Evolutionary conservation across 2,888 invertebrate species (phyloP).

Genomic region (Dinocampus coccinellae): DNA sequence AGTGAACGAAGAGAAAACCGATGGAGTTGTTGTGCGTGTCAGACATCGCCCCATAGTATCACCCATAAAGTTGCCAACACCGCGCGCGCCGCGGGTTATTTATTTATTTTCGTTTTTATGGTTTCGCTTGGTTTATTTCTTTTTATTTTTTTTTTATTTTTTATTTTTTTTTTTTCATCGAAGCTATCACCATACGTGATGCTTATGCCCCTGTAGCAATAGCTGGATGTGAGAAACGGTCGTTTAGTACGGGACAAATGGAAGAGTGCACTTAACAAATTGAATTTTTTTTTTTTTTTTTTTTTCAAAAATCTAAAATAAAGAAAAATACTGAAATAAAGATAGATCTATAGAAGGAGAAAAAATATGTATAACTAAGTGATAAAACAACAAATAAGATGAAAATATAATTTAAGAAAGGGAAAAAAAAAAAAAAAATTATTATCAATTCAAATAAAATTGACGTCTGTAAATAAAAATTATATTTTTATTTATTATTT

Average conservation of each 20-base stretch:
- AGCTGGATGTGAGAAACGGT: conserved; percentile 20
- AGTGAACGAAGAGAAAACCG: conserved; percentile 36
- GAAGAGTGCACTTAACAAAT: conserved; percentile 33
- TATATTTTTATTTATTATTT: too few species aligned
- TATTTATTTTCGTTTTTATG: conserved; percentile 13
- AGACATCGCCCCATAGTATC: conserved; percentile 42
- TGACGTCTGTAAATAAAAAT: too few species aligned
- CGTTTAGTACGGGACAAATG: conserved; percentile 26
- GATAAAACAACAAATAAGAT: neutral
- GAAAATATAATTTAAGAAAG: too few species aligned
- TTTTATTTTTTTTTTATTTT: conserved; percentile 5
- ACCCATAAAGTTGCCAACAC: conserved; percentile 29
- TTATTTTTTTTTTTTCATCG: conserved; percentile 24
- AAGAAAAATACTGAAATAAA: neutral
- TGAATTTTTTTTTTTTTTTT: conserved; percentile 17
- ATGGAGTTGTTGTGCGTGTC: conserved; percentile 38
- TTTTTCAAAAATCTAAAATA: neutral
- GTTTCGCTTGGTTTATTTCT: conserved; percentile 30
- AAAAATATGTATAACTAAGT: neutral
- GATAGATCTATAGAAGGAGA: neutral
- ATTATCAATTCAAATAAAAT: too few species aligned
- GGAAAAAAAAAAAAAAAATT: too few species aligned
- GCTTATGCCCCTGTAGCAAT: neutral
- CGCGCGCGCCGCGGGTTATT: conserved; percentile 4
- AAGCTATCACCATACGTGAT: conserved; percentile 19